Evolutionary conservation across 2,113 vertebrate species (phyloP).

Genomic region (Menura novaehollandiae): DNA sequence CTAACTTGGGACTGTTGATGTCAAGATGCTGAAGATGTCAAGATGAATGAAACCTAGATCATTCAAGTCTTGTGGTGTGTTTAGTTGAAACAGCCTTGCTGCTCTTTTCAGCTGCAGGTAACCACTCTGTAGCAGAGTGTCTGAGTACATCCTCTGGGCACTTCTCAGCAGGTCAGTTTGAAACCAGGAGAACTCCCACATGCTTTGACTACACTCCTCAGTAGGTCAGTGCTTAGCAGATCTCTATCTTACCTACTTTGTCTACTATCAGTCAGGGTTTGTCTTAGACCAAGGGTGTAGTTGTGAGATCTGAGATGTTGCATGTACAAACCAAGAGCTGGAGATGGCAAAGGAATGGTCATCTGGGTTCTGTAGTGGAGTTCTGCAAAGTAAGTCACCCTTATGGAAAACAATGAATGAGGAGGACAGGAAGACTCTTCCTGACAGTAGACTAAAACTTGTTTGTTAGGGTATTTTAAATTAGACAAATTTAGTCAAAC

Average conservation of each 20-base stretch:
- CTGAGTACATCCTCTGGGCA: not conserved
- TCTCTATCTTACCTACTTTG: not conserved
- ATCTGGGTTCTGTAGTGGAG: not conserved
- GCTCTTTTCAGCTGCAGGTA: not conserved
- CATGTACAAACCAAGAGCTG: not conserved
- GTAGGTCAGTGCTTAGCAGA: not conserved
- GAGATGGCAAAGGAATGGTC: not conserved
- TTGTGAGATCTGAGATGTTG: not conserved
- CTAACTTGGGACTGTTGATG: not conserved
- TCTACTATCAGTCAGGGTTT: not conserved
- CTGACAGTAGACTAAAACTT: not conserved
- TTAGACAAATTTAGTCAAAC: not conserved
- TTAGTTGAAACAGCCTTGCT: not conserved
- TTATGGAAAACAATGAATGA: not conserved
- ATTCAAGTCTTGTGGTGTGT: not conserved
- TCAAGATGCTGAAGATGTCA: not conserved
- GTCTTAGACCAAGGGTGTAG: not conserved
- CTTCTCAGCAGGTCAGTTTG: not conserved
- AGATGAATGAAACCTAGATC: rapidly evolving
- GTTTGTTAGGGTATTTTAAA: not conserved
- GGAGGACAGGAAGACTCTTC: not conserved
- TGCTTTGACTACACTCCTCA: not conserved
- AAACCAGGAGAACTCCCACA: not conserved
- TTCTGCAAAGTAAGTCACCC: not conserved
- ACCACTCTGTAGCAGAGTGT: not conserved